Conservation (phyloP, 2,113 vertebrate genomes). For the Holacanthus passer region DNA sequence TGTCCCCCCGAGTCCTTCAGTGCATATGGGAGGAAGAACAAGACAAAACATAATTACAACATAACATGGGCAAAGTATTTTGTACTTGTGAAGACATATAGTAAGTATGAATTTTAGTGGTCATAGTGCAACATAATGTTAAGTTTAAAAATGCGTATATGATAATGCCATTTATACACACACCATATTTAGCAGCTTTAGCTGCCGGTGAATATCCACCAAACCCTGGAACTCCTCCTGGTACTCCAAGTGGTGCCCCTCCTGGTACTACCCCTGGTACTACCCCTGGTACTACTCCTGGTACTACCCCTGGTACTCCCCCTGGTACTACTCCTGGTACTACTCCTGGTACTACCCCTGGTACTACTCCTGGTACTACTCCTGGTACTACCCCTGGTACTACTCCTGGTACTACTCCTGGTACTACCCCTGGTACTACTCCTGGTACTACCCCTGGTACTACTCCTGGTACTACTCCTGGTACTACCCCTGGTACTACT, state of each 20-base stretch:
- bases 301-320: slow-evolving; percentile 44
- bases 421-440: slow-evolving; percentile 32
- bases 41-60: slow-evolving; percentile 3
- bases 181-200: slow-evolving; percentile 77
- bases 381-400: slow-evolving; percentile 48
- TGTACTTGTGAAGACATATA: background rate
- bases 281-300: slow-evolving; percentile 41
- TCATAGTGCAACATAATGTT: background rate
- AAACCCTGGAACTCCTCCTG: slow-evolving; percentile 21
- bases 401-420: slow-evolving; percentile 44
- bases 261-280: slow-evolving; percentile 52
- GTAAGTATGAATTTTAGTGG: background rate
- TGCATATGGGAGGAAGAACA: background rate
- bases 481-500: slow-evolving; percentile 43
- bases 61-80: background rate
- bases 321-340: slow-evolving; percentile 39
- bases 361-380: background rate
- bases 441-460: slow-evolving; percentile 52
- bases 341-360: slow-evolving; percentile 22
- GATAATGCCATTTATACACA: background rate
- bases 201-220: slow-evolving; percentile 63
- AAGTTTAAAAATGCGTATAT: background rate
- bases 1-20: slow-evolving; percentile 9
- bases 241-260: slow-evolving; percentile 16
- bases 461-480: slow-evolving; percentile 41